Evolutionary conservation across 2,797 vertebrate species (phyloP).

Genomic region (Limosa lapponica): DNA sequence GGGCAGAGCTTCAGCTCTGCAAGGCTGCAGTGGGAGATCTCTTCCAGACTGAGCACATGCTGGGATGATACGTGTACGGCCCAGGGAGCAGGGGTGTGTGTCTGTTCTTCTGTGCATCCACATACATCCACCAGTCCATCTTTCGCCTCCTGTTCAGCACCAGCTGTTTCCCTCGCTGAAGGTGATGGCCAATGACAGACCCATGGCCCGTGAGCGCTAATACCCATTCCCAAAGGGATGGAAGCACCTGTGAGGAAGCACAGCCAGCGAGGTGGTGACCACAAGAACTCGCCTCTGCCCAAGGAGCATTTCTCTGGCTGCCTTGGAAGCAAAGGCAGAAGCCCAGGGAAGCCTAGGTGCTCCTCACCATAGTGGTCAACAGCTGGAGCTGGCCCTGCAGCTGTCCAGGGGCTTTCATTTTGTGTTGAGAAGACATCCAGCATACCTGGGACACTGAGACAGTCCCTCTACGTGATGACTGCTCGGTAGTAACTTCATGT

Average conservation of each 20-base stretch:
- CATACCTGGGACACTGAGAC: fast-evolving
- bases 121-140: neutral
- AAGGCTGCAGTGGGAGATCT: neutral
- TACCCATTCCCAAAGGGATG: neutral
- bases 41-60: neutral
- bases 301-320: neutral
- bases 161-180: neutral
- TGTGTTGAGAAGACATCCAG: neutral
- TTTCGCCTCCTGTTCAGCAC: neutral
- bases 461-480: no score
- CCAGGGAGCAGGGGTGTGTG: neutral
- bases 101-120: neutral
- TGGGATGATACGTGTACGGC: fast-evolving
- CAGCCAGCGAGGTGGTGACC: no score
- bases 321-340: neutral
- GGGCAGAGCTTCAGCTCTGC: neutral
- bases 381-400: neutral
- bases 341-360: neutral
- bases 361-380: neutral
- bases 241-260: neutral
- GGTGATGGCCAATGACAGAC: neutral
- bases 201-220: neutral
- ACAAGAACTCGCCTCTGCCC: neutral
- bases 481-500: neutral
- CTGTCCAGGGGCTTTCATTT: neutral